Evolutionary conservation across 2,888 invertebrate species (phyloP), one percentile per base, ranked within the genome.

Genomic region (Coremacera marginata): DNA sequence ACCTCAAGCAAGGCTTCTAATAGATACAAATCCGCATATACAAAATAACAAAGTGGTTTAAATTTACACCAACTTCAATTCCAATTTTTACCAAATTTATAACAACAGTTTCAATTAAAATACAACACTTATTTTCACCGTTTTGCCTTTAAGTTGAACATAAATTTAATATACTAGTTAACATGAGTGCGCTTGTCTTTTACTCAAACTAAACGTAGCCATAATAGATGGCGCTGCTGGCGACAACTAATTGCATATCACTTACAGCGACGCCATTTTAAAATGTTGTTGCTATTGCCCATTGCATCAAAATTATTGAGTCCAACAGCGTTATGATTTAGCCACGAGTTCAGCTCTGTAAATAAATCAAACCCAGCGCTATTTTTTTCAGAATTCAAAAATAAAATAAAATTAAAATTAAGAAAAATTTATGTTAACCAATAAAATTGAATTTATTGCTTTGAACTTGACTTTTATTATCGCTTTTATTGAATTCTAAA

Each of bases 381-480:
- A 44, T 19, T 44, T 67, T 31, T 67, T 44, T 44, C 44, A 44
- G 1, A 44, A 11, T 16, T 55, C 1, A 16, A 5, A 22, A 55
- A 55, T 55, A 19, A 55, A 19, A 55, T 55, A 19, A 19, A 19
- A 19, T 55, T 8, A 55, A 55, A 55, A 55, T 55, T 19, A 55
- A 55, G 19, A 55, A 55, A 5, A 55, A n/a, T 8, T 7, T 7
- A 55, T 55, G n/a, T 7, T 55, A 1, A 34, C 31, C 63, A 76
- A 75, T 79, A 77, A 75, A 74, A 77, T 72, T 78, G 77, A 84
- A 86, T 87, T 86, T 85, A 84, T 86, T 82, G 82, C 83, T 85
- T 84, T 84, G 86, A 86, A 86, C 87, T 85, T 85, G 86, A 82
- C 74, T 71, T 62, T 70, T 62, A 72, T 72, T 74, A 60, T 27